Evolutionary conservation across 2,797 vertebrate species (phyloP).

Genomic region (Chloroceryle amazona): DNA sequence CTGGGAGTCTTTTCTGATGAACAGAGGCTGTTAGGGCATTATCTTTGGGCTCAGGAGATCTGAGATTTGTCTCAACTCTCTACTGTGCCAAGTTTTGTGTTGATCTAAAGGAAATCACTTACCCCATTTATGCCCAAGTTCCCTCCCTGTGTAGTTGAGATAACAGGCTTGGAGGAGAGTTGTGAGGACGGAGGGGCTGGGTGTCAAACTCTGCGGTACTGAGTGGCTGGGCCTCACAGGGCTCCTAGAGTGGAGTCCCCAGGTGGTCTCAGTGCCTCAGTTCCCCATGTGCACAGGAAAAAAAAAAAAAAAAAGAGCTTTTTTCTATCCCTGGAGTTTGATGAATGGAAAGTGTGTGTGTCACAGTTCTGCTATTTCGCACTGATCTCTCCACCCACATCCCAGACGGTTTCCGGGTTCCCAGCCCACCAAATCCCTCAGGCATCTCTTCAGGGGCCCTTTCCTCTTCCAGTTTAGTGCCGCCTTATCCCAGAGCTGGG

Average conservation of each 20-base stretch:
- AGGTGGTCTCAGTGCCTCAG: conserved; percentile 39
- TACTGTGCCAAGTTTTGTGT: conserved; percentile 24
- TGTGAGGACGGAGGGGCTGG: background rate
- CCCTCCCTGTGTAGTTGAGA: background rate
- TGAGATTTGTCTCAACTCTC: conserved; percentile 20
- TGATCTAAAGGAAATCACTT: conserved; percentile 47
- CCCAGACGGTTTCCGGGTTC: conserved; percentile 75
- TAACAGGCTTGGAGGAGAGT: background rate
- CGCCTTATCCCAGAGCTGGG: conserved; percentile 55
- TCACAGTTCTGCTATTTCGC: conserved; percentile 64
- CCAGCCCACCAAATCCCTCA: conserved; percentile 68
- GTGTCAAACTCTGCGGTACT: accelerated
- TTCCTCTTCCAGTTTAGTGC: conserved; percentile 60
- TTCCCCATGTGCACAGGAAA: background rate
- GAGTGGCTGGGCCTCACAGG: background rate
- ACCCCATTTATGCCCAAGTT: conserved; percentile 15
- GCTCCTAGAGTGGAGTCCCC: background rate
- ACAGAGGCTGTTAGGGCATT: conserved; percentile 6
- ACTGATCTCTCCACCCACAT: conserved; percentile 71
- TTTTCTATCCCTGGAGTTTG: background rate
- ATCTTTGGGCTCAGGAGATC: conserved; percentile 31
- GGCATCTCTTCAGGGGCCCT: conserved; percentile 67
- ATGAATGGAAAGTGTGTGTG: conserved; percentile 68
- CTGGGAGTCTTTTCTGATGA: conserved; percentile 21
- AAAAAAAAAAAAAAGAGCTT: background rate